Conservation (phyloP, 2,888 invertebrate species). For the Pachliopta kotzebuea region DNA sequence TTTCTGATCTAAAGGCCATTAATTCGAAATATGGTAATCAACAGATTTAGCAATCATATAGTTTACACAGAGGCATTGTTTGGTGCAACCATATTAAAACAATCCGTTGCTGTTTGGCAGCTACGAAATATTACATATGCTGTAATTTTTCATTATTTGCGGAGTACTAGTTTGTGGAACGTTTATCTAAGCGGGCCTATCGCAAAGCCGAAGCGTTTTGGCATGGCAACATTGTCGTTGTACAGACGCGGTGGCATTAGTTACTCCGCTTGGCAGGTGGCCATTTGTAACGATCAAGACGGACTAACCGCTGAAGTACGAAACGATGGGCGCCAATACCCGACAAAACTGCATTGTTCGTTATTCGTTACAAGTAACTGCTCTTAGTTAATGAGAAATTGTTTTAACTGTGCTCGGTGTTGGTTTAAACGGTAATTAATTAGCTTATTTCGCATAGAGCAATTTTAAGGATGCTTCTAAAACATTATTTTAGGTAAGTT, state of each 20-base stretch:
- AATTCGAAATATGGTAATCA: too few relatives aligned
- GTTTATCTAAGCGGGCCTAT: slow-evolving; percentile 29
- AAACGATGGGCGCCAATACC: slow-evolving; percentile 31
- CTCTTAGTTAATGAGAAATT: slow-evolving; percentile 29
- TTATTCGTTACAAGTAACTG: slow-evolving; percentile 22
- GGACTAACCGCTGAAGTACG: slow-evolving; percentile 35
- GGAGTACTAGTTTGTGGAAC: slow-evolving; percentile 12
- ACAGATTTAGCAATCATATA: too few relatives aligned
- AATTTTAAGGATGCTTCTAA: not conserved
- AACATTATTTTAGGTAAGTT: not conserved
- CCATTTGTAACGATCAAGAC: slow-evolving; percentile 57
- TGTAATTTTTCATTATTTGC: not conserved
- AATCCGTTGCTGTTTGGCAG: not conserved
- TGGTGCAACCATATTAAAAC: not conserved
- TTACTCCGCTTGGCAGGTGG: slow-evolving; percentile 54
- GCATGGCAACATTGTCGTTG: slow-evolving; percentile 48
- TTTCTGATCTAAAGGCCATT: too few relatives aligned
- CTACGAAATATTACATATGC: not conserved
- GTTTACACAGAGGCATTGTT: too few relatives aligned
- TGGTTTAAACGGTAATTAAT: slow-evolving; percentile 14
- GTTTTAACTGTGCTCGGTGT: slow-evolving; percentile 13
- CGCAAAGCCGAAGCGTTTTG: slow-evolving; percentile 37
- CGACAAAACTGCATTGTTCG: slow-evolving; percentile 31
- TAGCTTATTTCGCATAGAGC: slow-evolving; percentile 3
- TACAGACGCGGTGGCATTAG: slow-evolving; percentile 44